phyloP scores from a whole-genome alignment of 2,888 invertebrate species.

The Polydrusus cervinus region DNA sequence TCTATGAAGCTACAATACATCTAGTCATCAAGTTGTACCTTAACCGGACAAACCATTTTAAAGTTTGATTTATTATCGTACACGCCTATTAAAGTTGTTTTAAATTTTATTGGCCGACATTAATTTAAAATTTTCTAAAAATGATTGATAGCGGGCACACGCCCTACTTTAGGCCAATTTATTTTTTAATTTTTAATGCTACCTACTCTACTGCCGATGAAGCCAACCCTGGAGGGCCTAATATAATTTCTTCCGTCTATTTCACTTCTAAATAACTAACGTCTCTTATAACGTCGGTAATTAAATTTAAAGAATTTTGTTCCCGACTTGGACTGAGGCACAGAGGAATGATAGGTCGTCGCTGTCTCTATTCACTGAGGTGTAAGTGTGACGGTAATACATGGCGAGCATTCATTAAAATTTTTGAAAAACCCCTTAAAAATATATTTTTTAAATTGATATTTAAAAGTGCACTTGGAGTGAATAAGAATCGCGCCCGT shows the following conservation, averaged over 20 bases:
- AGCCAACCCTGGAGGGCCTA: constrained; percentile 10
- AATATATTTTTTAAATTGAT: too few species aligned
- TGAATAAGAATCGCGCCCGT: too few species aligned
- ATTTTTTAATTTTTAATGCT: background rate
- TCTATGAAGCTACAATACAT: background rate
- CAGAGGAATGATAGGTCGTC: too few species aligned
- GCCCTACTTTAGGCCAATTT: constrained; percentile 14
- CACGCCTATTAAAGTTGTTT: background rate
- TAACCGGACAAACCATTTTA: background rate
- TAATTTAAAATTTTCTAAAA: constrained; percentile 18
- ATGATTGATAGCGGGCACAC: constrained; percentile 18
- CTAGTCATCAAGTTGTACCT: constrained; percentile 5
- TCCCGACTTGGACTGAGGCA: too few species aligned
- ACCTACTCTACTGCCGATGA: background rate
- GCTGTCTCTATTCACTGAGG: too few species aligned
- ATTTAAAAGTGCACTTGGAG: too few species aligned
- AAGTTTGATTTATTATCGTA: background rate
- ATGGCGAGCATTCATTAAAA: too few species aligned
- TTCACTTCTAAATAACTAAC: background rate
- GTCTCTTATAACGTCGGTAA: too few species aligned
- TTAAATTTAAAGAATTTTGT: too few species aligned
- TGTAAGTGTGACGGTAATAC: too few species aligned
- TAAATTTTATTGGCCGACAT: background rate
- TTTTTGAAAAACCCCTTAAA: too few species aligned
- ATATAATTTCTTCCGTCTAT: background rate